A percentile compares a stretch with the other conserved stretches of the same genome.
phyloP scores from a whole-genome alignment of 2,888 invertebrate species.

The Drosophila recens region DNA sequence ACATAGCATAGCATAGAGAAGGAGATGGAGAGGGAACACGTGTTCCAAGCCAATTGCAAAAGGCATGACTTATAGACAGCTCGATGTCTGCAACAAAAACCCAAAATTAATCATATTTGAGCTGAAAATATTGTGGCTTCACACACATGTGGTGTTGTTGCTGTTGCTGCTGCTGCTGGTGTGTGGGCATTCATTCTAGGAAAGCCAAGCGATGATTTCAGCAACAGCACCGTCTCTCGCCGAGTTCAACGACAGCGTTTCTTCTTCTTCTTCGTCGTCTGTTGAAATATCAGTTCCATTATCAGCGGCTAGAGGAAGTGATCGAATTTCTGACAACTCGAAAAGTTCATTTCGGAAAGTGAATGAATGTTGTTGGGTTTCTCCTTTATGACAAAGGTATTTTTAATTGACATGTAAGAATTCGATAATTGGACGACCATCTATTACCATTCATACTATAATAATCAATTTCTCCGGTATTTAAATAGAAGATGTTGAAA shows the following conservation, averaged over 20 bases:
- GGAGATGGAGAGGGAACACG: conserved; percentile 57
- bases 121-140: conserved; percentile 63
- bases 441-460: conserved; percentile 8
- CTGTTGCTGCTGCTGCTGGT: neutral
- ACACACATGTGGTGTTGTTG: conserved; percentile 5
- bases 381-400: conserved; percentile 25
- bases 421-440: conserved; percentile 28
- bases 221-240: conserved; percentile 26
- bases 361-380: conserved; percentile 32
- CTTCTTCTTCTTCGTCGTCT: conserved; percentile 12
- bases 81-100: conserved; percentile 46
- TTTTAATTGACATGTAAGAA: conserved; percentile 44
- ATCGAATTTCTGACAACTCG: conserved; percentile 53
- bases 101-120: conserved; percentile 75
- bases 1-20: neutral
- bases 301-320: conserved; percentile 60
- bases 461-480: conserved; percentile 21
- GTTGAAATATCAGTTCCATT: conserved; percentile 57
- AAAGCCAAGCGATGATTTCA: conserved; percentile 48
- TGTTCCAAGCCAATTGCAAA: conserved; percentile 75
- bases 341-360: conserved; percentile 35
- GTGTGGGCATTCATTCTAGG: conserved; percentile 60
- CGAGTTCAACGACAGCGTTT: conserved; percentile 56
- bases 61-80: conserved; percentile 58
- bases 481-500: conserved; percentile 12